Percentiles rank a stretch among this genome's conserved stretches.
Evolutionary conservation across 2,888 invertebrate species (phyloP).

Genomic region (Caenorhabditis panamensis): DNA sequence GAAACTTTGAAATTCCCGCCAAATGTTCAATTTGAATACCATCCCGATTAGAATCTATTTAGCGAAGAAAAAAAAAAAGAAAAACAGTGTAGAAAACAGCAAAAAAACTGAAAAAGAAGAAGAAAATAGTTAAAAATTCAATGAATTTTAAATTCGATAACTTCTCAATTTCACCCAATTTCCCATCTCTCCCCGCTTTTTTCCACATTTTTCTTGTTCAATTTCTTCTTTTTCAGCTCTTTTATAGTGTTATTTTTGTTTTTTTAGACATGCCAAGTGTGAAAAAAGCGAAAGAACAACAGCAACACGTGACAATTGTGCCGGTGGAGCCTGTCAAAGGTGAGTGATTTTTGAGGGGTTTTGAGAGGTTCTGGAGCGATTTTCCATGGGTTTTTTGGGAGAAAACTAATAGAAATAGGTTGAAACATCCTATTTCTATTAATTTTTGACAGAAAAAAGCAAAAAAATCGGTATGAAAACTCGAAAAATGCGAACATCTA

Average conservation of each 20-base stretch:
- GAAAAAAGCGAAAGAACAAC: conserved; percentile 33
- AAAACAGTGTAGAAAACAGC: neutral
- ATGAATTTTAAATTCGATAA: neutral
- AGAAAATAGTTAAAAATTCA: conserved; percentile 1
- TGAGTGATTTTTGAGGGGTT: conserved; percentile 9
- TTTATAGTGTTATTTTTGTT: too few relatives aligned
- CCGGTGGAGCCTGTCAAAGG: conserved; percentile 60
- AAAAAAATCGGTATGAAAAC: too few relatives aligned
- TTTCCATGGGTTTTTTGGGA: neutral
- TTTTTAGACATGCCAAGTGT: conserved; percentile 44
- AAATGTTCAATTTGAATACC: too few relatives aligned
- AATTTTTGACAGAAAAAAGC: too few relatives aligned
- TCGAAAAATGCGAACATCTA: too few relatives aligned
- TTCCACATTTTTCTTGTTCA: neutral
- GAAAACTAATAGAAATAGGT: neutral
- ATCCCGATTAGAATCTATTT: too few relatives aligned
- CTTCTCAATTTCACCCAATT: conserved; percentile 14
- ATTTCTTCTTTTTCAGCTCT: conserved; percentile 7
- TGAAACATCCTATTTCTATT: neutral
- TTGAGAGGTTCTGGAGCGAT: neutral
- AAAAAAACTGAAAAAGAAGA: too few relatives aligned
- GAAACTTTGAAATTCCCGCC: too few relatives aligned
- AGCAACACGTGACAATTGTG: conserved; percentile 62
- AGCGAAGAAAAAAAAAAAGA: too few relatives aligned
- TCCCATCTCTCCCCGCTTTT: neutral